A percentile compares a stretch with the other conserved stretches of the same genome.
Conservation (phyloP, 2,797 vertebrate species). For the Gymnoscopelus braueri region DNA sequence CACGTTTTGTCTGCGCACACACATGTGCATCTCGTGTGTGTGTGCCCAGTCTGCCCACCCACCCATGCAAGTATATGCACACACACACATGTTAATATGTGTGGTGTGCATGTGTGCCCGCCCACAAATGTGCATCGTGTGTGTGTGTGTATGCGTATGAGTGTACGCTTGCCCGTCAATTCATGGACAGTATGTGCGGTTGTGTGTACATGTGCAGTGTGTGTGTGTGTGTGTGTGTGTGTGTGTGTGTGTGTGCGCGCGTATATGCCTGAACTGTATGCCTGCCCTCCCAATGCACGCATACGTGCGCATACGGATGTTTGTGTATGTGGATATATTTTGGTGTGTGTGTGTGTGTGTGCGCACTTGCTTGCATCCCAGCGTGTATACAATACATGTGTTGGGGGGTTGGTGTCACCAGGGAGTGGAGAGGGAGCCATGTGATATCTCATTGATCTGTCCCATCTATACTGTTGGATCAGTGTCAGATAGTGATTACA, state of each 20-base stretch:
- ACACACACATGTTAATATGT: not conserved
- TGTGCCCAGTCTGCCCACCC: not conserved
- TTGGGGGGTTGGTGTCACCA: conserved; percentile 6
- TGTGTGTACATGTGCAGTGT: not conserved
- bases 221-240: not conserved
- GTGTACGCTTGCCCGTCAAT: not conserved
- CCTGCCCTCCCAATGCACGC: too few relatives aligned
- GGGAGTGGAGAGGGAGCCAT: not conserved
- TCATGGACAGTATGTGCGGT: not conserved
- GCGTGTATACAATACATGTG: too few relatives aligned
- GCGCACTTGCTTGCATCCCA: not conserved
- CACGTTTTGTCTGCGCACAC: not conserved
- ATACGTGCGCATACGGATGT: not conserved
- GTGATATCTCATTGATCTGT: conserved; percentile 12
- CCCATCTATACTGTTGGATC: not conserved
- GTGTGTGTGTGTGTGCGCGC: not conserved
- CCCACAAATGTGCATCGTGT: not conserved
- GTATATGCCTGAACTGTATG: too few relatives aligned
- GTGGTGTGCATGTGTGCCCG: not conserved
- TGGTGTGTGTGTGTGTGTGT: not conserved
- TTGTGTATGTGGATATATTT: conserved; percentile 5
- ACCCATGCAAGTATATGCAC: too few relatives aligned
- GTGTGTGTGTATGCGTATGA: not conserved
- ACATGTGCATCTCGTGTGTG: not conserved
- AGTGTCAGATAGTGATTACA: not conserved